Conservation (phyloP, 2,113 vertebrate species). For the Apaloderma vittatum region DNA sequence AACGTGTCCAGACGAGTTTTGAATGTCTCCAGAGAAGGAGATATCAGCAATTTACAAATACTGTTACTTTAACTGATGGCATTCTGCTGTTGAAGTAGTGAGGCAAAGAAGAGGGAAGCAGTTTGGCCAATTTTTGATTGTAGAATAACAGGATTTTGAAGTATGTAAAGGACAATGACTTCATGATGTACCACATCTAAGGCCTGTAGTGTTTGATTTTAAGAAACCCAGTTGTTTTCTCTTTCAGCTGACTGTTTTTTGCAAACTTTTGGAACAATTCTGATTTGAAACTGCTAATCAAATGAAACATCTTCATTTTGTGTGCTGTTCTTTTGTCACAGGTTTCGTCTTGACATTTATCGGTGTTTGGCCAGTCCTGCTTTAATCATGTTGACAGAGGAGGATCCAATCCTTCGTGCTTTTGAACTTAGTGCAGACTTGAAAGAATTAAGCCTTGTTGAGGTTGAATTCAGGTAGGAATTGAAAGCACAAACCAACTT, state of each 20-base stretch:
- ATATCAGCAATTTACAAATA: neutral
- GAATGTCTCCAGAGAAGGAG: too few species aligned
- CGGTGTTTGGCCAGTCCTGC: constrained; percentile 96
- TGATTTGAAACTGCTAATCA: neutral
- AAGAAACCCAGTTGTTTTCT: neutral
- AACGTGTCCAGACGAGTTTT: too few species aligned
- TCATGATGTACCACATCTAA: neutral
- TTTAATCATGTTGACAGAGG: constrained; percentile 97
- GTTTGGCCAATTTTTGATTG: neutral
- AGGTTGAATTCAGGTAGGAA: constrained; percentile 96
- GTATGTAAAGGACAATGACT: neutral
- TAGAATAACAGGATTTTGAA: neutral
- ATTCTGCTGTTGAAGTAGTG: neutral
- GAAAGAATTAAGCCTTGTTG: constrained; percentile 96
- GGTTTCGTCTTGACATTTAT: constrained; percentile 98
- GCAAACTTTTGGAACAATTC: neutral
- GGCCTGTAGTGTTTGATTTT: neutral
- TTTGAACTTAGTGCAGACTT: constrained; percentile 98
- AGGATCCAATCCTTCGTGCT: constrained; percentile 96
- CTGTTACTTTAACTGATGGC: neutral
- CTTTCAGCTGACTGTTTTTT: neutral
- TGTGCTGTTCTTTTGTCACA: constrained; percentile 54
- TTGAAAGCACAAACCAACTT: neutral
- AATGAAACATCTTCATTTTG: neutral
- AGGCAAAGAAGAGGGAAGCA: neutral